Base-by-base conservation (phyloP, 2,113 vertebrate genomes). In the Antechinus flavipes region DNA sequence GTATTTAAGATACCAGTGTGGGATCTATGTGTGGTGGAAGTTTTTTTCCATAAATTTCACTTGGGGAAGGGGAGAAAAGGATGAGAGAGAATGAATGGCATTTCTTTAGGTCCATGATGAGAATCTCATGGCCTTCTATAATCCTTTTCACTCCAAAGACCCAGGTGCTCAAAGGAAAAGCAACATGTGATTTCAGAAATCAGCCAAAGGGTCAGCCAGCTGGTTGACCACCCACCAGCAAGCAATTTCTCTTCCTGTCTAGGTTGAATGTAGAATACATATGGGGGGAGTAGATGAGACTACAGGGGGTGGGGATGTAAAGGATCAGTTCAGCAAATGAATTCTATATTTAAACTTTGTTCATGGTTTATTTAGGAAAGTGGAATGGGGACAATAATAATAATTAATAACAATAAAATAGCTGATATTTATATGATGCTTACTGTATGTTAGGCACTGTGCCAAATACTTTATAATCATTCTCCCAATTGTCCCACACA, bases 151-250 rank as follows among this genome's bases (percentile, higher is more conserved):
- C 30, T 91, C 16, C 26, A 89, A 91, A 95, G 68, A 26, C 52
- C 89, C 84, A 93, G 89, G 49, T 12, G 16, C 27, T n/a, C 19
- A 9, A 25, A 93, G 30, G 76, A 95, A 90, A 50, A 27, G 35
- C 0, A 11, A 54, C 23, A 22, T 2, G 14, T 46, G 8, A 90
- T 25, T 47, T 90, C 46, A 90, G 49, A 46, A 46, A 90, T 90
- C 23, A 97, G 49, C 61, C 89, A 93, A 54, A 54, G 90, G 46
- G 92, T 52, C 53, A 49, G 54, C 58, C 35, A 11, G 61, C 8
- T 16, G 50, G 50, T 52, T 11, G 91, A 93, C 27, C 0, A 22
- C 7, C 46, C 47, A 56, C 46, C 6, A 90, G 25, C 92, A 95
- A 54, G 56, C 68, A 91, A 8, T 0, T 55, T 35, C 56, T 91